Base-by-base conservation (phyloP, 2,113 vertebrate species). In the Cacatua alba region DNA sequence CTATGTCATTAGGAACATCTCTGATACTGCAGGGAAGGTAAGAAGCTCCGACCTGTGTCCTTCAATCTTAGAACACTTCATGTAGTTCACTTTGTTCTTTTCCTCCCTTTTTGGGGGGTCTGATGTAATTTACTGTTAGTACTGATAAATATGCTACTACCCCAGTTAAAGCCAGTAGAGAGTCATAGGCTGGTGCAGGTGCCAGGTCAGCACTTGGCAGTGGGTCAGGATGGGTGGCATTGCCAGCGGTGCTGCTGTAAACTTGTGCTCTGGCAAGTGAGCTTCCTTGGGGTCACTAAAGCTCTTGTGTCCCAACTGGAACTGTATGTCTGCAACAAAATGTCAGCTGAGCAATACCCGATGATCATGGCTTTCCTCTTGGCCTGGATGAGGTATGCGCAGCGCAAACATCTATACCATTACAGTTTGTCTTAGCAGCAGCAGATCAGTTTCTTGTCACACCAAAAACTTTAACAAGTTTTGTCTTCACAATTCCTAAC, bases 231-330 rank as follows among this genome's bases (percentile, higher is more conserved):
- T 10, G 37, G 68, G 64, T 46, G 70, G 25, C 67, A 20, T 21
- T 44, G 59, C 37, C 51, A 60, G 57, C 0, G 0, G 23, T 48
- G 51, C 44, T 2, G 3, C 60, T 0, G 1, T 44, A 60, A 43
- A 11, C 33, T 43, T 51, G 0, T 21, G 28, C 24, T 69, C 53
- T 83, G 31, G 23, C 37, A 70, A 8, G 6, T n/a, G 59, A 63
- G 33, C 14, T 52, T 85, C 43, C 12, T 5, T 9, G 9, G 46
- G 49, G 46, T 53, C 51, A 7, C 46, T 59, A 9, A 18, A 76
- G 77, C 28, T 48, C 41, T 60, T 82, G 10, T 43, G 49, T 41
- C 51, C 33, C 33, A 10, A 0, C 1, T 48, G 48, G 37, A 90
- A 43, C 33, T 26, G 17, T 31, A 4, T 63, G 10, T 49, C 65